A percentile compares a stretch with the other conserved stretches of the same genome.
These are phyloP conservation scores for Muscidifurax raptorellus DNA, from an alignment of 1,140 invertebrate species.

Conservation along the genomic window DNA sequence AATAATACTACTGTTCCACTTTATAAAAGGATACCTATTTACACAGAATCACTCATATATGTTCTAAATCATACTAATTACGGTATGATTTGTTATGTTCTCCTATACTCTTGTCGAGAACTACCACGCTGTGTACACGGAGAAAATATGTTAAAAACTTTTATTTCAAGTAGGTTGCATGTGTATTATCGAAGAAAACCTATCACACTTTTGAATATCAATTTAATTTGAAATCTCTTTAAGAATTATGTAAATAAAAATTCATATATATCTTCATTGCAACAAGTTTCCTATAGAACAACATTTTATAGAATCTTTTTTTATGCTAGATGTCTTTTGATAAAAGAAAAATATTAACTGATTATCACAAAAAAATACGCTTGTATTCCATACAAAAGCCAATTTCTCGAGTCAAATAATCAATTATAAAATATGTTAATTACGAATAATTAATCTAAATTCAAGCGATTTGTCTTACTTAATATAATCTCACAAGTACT, in stretches of 20 bases:
- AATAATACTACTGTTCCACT: constrained; percentile 36
- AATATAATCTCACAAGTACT: background rate
- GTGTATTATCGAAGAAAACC: background rate
- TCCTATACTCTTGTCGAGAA: background rate
- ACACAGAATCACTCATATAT: constrained; percentile 40
- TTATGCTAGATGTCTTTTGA: background rate
- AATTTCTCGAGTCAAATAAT: background rate
- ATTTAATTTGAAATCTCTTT: background rate
- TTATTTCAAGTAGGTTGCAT: background rate
- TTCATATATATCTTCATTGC: background rate
- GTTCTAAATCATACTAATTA: constrained; percentile 11
- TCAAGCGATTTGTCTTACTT: no score
- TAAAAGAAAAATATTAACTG: background rate
- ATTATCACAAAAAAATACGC: background rate
- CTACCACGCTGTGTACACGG: background rate
- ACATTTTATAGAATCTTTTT: background rate
- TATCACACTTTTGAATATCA: constrained; percentile 2
- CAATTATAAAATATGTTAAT: no score
- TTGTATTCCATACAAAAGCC: background rate
- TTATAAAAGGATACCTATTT: constrained; percentile 48
- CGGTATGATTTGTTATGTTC: constrained; percentile 16
- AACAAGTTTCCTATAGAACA: background rate
- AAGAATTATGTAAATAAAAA: background rate
- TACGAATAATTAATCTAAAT: no score
- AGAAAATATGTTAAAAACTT: constrained; percentile 7